These are phyloP conservation scores for Rhabdornis inornatus DNA, from an alignment of 2,113 vertebrate genomes.

Conservation along the genomic window DNA sequence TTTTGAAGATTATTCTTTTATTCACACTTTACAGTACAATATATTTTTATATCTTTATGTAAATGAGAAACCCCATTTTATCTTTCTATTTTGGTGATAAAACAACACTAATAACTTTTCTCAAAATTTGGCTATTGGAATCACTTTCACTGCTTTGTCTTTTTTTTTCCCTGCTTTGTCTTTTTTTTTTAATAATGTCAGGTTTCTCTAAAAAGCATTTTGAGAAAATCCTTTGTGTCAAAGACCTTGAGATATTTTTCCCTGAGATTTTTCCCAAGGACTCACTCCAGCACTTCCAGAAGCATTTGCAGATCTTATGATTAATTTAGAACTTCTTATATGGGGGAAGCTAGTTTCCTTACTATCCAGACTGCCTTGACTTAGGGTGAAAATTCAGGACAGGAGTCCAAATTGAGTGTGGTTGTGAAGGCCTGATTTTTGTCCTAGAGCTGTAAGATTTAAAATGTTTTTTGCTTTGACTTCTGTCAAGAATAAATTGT, in stretches of 20 bases:
- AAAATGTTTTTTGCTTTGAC: background rate
- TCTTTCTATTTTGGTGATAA: background rate
- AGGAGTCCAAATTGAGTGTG: background rate
- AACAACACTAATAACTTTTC: background rate
- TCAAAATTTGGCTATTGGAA: background rate
- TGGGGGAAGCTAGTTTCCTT: background rate
- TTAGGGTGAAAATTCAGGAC: background rate
- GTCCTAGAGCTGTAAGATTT: background rate
- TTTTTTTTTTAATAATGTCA: background rate
- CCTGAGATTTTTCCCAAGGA: background rate
- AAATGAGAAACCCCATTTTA: background rate
- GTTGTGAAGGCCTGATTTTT: background rate
- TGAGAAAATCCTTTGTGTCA: background rate
- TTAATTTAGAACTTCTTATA: background rate
- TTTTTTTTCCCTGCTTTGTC: background rate
- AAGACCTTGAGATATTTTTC: background rate
- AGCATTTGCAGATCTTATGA: accelerated
- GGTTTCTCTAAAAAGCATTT: background rate
- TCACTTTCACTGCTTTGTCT: background rate
- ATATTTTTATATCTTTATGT: background rate
- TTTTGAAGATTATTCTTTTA: background rate
- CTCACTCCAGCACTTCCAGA: background rate
- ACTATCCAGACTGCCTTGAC: background rate
- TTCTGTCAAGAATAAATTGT: background rate
- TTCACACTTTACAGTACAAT: background rate